A percentile compares a stretch with the other conserved stretches of the same genome.
phyloP scores from a whole-genome alignment of 1,140 invertebrate species.

The Chymomyza costata region DNA sequence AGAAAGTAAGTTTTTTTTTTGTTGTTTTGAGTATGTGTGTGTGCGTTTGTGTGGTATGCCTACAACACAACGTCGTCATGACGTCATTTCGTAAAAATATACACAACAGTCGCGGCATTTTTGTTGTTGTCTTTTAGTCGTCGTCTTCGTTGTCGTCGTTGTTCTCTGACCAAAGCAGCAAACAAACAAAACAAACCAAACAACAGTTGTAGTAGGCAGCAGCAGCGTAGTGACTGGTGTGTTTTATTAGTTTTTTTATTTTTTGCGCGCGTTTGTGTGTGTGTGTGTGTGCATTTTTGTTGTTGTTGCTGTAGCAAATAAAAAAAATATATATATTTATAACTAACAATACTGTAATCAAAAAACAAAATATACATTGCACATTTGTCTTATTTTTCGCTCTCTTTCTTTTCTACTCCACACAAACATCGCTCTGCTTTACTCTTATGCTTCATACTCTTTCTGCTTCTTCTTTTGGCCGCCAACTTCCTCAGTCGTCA shows the following conservation, averaged over 20 bases:
- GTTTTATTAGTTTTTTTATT: conserved; percentile 6
- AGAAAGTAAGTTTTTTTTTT: conserved; percentile 66
- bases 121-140: conserved; percentile 16
- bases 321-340: conserved; percentile 21
- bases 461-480: no score
- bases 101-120: conserved; percentile 38
- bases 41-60: conserved; percentile 30
- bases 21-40: conserved; percentile 14
- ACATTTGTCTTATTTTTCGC: conserved; percentile 5
- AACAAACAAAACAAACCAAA: conserved; percentile 44
- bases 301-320: neutral
- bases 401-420: neutral
- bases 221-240: conserved; percentile 15
- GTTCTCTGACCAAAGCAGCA: conserved; percentile 33
- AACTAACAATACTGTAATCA: conserved; percentile 31
- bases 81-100: conserved; percentile 72
- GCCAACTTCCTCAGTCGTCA: conserved; percentile 19
- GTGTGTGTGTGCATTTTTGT: conserved; percentile 12
- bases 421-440: neutral
- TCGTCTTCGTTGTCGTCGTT: conserved; percentile 32
- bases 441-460: no score
- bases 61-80: conserved; percentile 53
- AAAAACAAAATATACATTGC: conserved; percentile 26
- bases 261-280: no score
- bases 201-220: conserved; percentile 30